A percentile compares a stretch with the other conserved stretches of the same genome.
phyloP scores from a whole-genome alignment of 2,888 invertebrate species.

The Entomobrya multifasciata region DNA sequence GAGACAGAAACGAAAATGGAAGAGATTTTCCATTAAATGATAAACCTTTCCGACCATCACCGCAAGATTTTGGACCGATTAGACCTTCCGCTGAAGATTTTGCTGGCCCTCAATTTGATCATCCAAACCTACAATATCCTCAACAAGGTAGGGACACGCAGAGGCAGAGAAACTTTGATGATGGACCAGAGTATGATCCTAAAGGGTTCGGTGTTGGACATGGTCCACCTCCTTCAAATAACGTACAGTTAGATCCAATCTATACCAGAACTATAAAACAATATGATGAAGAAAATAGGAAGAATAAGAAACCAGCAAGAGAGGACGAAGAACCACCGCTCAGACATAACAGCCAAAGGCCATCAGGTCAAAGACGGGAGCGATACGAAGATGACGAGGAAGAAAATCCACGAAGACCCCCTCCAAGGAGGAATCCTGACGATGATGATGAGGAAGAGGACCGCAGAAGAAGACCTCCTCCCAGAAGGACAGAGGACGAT shows the following conservation, averaged over 20 bases:
- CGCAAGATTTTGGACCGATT: constrained; percentile 72
- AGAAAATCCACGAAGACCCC: constrained; percentile 58
- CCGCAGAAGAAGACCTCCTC: constrained; percentile 50
- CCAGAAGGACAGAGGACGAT: constrained; percentile 55
- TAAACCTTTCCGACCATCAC: constrained; percentile 70
- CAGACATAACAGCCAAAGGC: constrained; percentile 45
- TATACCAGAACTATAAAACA: constrained; percentile 79
- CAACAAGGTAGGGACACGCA: constrained; percentile 3
- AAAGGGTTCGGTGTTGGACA: constrained; percentile 74
- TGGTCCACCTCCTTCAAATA: constrained; percentile 64
- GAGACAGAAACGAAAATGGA: not conserved
- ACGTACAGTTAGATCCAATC: constrained; percentile 77
- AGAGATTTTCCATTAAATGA: constrained; percentile 15
- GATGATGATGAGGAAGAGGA: constrained; percentile 70
- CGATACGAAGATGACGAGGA: constrained; percentile 74
- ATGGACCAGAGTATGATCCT: constrained; percentile 71
- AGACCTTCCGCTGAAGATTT: constrained; percentile 70
- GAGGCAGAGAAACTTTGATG: constrained; percentile 25
- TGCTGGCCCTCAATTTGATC: constrained; percentile 69
- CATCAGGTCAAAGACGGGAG: constrained; percentile 41
- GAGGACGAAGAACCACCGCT: constrained; percentile 48
- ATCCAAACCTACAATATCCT: constrained; percentile 73
- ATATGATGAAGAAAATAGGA: constrained; percentile 73
- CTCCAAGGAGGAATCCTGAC: constrained; percentile 46
- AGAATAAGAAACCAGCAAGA: constrained; percentile 16